Conservation (phyloP, 2,113 vertebrate genomes). For the Salvator merianae region DNA sequence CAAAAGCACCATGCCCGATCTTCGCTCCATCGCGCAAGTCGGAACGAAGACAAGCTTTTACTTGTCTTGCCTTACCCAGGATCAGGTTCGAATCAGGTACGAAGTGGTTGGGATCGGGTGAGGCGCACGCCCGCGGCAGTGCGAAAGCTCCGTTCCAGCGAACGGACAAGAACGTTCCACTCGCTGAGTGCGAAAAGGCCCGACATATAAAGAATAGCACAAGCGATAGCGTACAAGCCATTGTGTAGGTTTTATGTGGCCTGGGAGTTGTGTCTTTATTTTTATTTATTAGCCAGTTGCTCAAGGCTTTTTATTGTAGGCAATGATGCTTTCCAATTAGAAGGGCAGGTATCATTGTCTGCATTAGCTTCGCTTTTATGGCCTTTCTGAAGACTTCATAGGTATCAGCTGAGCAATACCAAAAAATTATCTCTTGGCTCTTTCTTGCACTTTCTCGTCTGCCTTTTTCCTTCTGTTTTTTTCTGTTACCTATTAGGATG, state of each 20-base stretch:
- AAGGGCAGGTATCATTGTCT: constrained; percentile 42
- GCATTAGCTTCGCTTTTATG: constrained; percentile 28
- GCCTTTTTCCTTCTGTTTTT: fast-evolving
- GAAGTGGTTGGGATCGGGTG: too few relatives aligned
- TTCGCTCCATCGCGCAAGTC: too few relatives aligned
- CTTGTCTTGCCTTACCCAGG: too few relatives aligned
- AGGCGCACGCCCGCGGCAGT: too few relatives aligned
- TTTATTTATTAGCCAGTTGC: background rate
- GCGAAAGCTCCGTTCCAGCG: too few relatives aligned
- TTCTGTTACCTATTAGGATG: constrained; percentile 5
- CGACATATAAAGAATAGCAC: background rate
- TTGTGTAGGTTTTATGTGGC: background rate
- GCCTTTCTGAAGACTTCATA: constrained; percentile 38
- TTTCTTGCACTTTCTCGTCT: fast-evolving
- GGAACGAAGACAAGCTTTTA: too few relatives aligned
- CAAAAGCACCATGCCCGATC: too few relatives aligned
- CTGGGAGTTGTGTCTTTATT: background rate
- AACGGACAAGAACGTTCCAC: too few relatives aligned
- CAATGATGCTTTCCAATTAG: background rate
- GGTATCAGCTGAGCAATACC: background rate
- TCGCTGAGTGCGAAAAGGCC: background rate
- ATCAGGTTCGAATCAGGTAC: too few relatives aligned
- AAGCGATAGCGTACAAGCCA: background rate
- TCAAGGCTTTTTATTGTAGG: constrained; percentile 21
- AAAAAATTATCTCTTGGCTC: background rate